phyloP scores from a whole-genome alignment of 2,113 vertebrate genomes.

The Neogobius melanostomus region DNA sequence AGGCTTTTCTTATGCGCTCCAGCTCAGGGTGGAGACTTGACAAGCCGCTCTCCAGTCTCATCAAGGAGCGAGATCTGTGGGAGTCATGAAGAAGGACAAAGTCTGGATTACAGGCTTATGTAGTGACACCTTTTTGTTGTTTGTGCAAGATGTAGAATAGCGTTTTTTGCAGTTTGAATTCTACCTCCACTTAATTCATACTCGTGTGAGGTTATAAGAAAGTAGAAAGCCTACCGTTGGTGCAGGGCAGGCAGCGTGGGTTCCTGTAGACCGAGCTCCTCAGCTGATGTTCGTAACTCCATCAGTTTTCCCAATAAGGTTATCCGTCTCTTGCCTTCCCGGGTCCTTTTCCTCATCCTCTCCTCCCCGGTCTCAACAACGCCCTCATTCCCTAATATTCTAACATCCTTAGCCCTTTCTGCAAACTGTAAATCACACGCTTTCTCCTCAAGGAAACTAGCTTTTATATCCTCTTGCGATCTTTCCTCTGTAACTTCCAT shows the following conservation, averaged over 20 bases:
- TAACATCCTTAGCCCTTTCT: conserved; percentile 5
- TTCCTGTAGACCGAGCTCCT: conserved; percentile 81
- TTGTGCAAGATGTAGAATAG: no score
- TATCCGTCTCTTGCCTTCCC: conserved; percentile 53
- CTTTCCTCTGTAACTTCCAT: background rate
- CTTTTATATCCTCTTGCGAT: background rate
- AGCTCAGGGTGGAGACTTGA: conserved; percentile 75
- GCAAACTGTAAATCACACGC: background rate
- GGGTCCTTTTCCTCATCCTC: conserved; percentile 24
- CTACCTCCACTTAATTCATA: background rate
- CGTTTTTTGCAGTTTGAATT: no score
- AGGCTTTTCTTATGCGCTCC: conserved; percentile 64
- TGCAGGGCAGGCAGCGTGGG: conserved; percentile 85
- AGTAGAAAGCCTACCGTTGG: conserved; percentile 78
- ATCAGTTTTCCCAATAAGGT: conserved; percentile 76
- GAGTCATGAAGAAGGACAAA: background rate
- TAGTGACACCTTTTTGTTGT: background rate
- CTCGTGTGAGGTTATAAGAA: background rate
- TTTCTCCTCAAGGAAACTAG: conserved; percentile 6
- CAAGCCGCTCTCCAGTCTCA: conserved; percentile 78
- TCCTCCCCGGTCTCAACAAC: conserved; percentile 4
- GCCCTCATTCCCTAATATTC: background rate
- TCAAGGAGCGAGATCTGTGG: conserved; percentile 80
- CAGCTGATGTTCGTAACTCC: conserved; percentile 74
- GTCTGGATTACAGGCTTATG: background rate